Evolutionary conservation across 2,888 invertebrate genomes (phyloP).

Genomic region (Tenthredo livida): DNA sequence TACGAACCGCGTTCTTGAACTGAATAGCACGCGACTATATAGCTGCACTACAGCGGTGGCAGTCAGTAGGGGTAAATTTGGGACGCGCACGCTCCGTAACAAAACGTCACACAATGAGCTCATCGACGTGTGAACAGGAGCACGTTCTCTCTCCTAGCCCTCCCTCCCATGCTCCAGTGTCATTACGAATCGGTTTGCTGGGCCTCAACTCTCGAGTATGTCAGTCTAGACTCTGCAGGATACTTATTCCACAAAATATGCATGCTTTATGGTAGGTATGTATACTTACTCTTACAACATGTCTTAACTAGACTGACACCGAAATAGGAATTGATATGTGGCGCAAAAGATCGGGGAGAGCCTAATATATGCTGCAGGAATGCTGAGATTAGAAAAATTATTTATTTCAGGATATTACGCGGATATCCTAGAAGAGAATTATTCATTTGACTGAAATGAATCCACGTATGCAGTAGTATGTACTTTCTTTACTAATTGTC

Average conservation of each 20-base stretch:
- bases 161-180: neutral
- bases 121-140: slow-evolving; percentile 37
- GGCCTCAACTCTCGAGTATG: slow-evolving; percentile 10
- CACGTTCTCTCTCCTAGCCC: slow-evolving; percentile 8
- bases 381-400: neutral
- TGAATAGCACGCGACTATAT: slow-evolving; percentile 33
- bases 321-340: neutral
- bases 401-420: too few species aligned
- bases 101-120: slow-evolving; percentile 46
- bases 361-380: neutral
- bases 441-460: too few species aligned
- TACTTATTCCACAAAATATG: neutral
- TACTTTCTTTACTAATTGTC: too few species aligned
- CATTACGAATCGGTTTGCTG: slow-evolving; percentile 27
- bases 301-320: neutral
- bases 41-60: neutral
- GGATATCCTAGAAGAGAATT: too few species aligned
- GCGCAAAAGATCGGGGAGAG: neutral
- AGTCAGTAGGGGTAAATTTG: slow-evolving; percentile 5
- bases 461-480: too few species aligned
- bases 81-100: slow-evolving; percentile 45
- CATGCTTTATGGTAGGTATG: neutral
- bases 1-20: neutral
- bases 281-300: too few species aligned
- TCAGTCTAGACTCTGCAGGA: neutral